Conservation (phyloP, 2,797 vertebrate species). For the Naso thynnoides region DNA sequence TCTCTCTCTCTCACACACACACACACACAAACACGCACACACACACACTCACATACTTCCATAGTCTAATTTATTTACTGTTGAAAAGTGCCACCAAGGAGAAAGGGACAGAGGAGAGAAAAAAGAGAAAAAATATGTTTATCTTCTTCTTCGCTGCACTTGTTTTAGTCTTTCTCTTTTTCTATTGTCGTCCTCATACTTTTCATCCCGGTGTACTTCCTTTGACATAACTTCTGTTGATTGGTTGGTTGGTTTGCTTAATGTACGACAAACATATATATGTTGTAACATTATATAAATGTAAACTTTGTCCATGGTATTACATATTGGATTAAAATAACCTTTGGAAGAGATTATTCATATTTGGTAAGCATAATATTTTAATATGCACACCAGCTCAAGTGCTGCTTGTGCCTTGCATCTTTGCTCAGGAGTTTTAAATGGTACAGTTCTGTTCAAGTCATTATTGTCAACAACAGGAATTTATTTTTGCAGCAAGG, state of each 20-base stretch:
- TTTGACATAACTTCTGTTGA: conserved; percentile 5
- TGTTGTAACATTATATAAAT: no score
- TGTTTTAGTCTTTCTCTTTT: conserved; percentile 10
- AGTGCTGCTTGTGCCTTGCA: not conserved
- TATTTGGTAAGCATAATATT: not conserved
- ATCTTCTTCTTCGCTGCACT: conserved; percentile 33
- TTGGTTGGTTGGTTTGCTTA: not conserved
- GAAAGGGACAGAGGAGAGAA: conserved; percentile 79
- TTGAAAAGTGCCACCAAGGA: conserved; percentile 80
- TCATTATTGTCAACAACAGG: not conserved
- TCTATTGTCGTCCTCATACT: not conserved
- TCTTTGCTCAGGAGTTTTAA: not conserved
- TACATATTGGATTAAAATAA: not conserved
- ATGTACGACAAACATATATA: not conserved
- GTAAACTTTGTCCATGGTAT: no score
- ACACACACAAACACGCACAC: conserved; percentile 20
- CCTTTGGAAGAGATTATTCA: conserved; percentile 4
- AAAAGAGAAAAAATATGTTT: conserved; percentile 74
- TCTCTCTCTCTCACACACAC: conserved; percentile 9
- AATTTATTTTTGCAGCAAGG: not conserved
- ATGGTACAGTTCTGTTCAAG: not conserved
- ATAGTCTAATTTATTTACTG: conserved; percentile 81
- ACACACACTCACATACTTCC: conserved; percentile 33
- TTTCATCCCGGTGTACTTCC: not conserved
- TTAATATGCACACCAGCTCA: not conserved